Conservation (phyloP, 2,797 vertebrate species). For the Siniperca undulata region DNA sequence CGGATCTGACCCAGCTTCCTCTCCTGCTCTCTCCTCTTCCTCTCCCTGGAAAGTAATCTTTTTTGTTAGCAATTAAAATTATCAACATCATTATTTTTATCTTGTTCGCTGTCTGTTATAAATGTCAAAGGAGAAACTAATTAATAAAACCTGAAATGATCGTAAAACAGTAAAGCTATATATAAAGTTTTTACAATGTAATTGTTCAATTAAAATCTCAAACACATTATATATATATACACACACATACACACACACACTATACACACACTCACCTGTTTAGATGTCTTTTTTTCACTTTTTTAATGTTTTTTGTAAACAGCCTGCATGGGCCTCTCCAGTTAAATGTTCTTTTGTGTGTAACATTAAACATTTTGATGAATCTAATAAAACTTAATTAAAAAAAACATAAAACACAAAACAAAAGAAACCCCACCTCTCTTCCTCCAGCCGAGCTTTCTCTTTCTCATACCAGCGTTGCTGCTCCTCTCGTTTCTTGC, state of each 20-base stretch:
- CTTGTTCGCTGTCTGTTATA: background rate
- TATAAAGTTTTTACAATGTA: too few species aligned
- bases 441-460: conserved; percentile 97
- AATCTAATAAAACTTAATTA: background rate
- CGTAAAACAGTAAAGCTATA: background rate
- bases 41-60: conserved; percentile 81
- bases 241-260: too few species aligned
- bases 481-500: conserved; percentile 96
- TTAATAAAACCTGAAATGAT: background rate
- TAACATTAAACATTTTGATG: background rate
- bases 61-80: background rate
- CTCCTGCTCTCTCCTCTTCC: conserved; percentile 96
- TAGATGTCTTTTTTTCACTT: too few species aligned
- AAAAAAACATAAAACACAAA: background rate
- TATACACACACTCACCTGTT: too few species aligned
- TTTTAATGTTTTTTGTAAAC: too few species aligned
- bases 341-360: too few species aligned
- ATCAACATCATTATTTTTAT: background rate
- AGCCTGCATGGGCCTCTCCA: too few species aligned
- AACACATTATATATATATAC: too few species aligned
- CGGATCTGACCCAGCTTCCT: conserved; percentile 95
- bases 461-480: conserved; percentile 99
- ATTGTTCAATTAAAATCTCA: too few species aligned
- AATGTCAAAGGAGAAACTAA: background rate
- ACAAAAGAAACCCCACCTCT: conserved; percentile 73